Evolutionary conservation across 2,113 vertebrate genomes (phyloP), one percentile per base, ranked within the genome.

Genomic region (Taurulus bubalis): DNA sequence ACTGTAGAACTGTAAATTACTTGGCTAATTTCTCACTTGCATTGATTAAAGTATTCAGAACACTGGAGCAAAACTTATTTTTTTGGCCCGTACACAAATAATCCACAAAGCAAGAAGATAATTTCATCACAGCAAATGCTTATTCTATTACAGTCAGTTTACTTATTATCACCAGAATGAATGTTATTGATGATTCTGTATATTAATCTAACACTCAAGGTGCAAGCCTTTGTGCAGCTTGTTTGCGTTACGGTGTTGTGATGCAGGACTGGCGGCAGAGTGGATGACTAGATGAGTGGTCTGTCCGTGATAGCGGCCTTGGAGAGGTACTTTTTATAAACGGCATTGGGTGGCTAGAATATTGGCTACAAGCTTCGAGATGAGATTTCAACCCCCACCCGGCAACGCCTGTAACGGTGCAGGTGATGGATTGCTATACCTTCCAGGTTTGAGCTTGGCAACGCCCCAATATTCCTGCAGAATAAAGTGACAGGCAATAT

Each of bases 401-500:
- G 40, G 62, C 81, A 55, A 49, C 75, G 74, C 80, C 28, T 73
- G 82, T 75, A 82, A 87, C 79, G 63, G 81, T 66, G 75, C 88
- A 87, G 80, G 90, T 95, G 95, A 95, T 95, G 92, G 93, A 95
- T 95, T 93, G 92, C 92, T 88, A 60, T 93, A 89, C 93, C 92
- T 90, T 94, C 91, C 89, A 93, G 91, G 89, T 93, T 93, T 92
- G 93, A 93, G 92, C 90, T 91, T 86, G 86, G 93, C 91, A 92
- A 93, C 92, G 87, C 92, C 94, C 92, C 92, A 95, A 94, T 95
- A 94, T 95, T 94, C 92, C 90, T 62, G 83, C 82, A 82, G 92
- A 92, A 94, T 92, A 91, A 93, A 93, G 92, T 95, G 93, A 94
- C 94, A 94, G 94, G 93, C 88, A 92, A 94, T 95, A 93, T 94